Percentiles rank a stretch among this genome's conserved stretches.
phyloP scores from a whole-genome alignment of 2,888 invertebrate species.

The Atherix ibis region DNA sequence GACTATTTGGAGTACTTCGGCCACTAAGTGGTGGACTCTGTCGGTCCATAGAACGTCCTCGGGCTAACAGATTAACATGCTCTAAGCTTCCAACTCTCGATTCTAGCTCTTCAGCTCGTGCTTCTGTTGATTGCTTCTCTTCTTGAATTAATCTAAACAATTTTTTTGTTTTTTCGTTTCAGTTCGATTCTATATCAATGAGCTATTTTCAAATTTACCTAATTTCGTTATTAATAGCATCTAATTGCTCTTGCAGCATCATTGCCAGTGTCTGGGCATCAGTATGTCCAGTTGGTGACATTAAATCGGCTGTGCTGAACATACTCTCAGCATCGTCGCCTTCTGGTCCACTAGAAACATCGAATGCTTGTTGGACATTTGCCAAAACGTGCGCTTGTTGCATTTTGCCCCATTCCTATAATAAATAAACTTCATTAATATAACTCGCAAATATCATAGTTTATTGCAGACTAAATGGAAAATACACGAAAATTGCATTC shows the following conservation, averaged over 20 bases:
- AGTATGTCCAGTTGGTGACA: conserved; percentile 58
- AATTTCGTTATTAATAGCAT: conserved; percentile 99
- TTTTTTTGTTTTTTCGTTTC: too few relatives aligned
- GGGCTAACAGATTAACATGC: conserved; percentile 72
- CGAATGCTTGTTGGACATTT: conserved; percentile 85
- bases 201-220: conserved; percentile 19
- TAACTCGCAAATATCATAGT: too few relatives aligned
- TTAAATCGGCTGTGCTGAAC: conserved; percentile 54
- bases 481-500: too few relatives aligned
- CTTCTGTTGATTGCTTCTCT: conserved; percentile 94
- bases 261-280: conserved; percentile 96
- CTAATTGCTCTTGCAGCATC: conserved; percentile 97
- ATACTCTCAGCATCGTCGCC: conserved; percentile 66
- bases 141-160: conserved; percentile 63
- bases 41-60: conserved; percentile 51
- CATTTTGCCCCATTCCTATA: conserved; percentile 82
- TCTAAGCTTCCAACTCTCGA: conserved; percentile 89
- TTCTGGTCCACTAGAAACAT: conserved; percentile 73
- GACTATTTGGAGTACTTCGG: conserved; percentile 74
- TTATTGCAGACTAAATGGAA: too few relatives aligned
- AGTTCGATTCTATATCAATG: too few relatives aligned
- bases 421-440: conserved; percentile 20
- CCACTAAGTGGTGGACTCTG: conserved; percentile 79
- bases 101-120: conserved; percentile 92
- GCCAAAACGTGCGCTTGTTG: conserved; percentile 83